These are phyloP conservation scores for Dendrophyllia cribrosa DNA, from an alignment of 64 coral and sea anemone species.

Conservation along the genomic window DNA sequence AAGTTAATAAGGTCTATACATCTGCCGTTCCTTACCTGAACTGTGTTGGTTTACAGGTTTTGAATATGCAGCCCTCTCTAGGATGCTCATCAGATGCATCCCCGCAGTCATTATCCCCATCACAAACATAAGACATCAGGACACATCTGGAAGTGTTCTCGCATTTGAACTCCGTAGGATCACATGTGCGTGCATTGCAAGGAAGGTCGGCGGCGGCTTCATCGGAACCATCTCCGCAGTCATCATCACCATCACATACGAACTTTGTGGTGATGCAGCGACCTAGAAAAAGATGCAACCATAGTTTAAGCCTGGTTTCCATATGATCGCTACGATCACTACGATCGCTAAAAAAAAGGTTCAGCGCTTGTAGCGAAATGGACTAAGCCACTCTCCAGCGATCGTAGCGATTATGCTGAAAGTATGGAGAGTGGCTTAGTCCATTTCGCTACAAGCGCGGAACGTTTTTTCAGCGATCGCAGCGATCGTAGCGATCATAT, in stretches of 20 bases:
- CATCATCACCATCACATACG: slow-evolving; percentile 79
- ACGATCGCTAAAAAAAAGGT: too few species aligned
- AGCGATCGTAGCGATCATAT: too few species aligned
- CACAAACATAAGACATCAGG: slow-evolving; percentile 63
- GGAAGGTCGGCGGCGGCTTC: slow-evolving; percentile 20
- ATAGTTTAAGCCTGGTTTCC: not conserved
- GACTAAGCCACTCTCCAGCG: too few species aligned
- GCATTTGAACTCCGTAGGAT: slow-evolving; percentile 59
- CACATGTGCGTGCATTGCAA: slow-evolving; percentile 54
- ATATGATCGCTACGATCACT: too few species aligned
- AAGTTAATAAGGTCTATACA: not conserved
- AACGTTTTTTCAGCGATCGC: too few species aligned
- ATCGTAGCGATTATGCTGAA: too few species aligned
- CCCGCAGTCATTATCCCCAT: slow-evolving; percentile 83
- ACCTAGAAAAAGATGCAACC: slow-evolving; percentile 36
- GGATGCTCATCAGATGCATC: slow-evolving; percentile 78
- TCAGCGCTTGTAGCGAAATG: too few species aligned
- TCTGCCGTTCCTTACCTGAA: slow-evolving; percentile 66
- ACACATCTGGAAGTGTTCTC: slow-evolving; percentile 47
- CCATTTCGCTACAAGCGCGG: too few species aligned
- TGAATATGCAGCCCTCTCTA: slow-evolving; percentile 11
- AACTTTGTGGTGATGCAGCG: slow-evolving; percentile 52
- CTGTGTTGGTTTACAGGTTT: slow-evolving; percentile 48
- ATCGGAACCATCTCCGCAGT: slow-evolving; percentile 75
- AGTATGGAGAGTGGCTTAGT: too few species aligned